phyloP scores from a whole-genome alignment of 1,140 invertebrate species.

The Chlorops oryzae region DNA sequence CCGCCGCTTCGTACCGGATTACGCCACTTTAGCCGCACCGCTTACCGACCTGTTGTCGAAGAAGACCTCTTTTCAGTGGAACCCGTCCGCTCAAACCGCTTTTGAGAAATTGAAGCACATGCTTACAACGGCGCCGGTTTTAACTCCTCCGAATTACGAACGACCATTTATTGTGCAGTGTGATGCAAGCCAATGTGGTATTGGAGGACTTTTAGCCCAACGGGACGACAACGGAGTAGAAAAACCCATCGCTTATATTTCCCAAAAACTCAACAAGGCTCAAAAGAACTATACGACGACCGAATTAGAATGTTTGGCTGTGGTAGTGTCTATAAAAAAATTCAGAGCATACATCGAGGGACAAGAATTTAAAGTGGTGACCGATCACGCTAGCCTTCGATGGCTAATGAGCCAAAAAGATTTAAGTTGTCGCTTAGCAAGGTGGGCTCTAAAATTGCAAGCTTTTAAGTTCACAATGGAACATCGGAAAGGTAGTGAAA shows the following conservation, averaged over 20 bases:
- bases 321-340: too few species aligned
- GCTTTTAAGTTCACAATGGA: too few species aligned
- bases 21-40: not conserved
- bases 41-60: not conserved
- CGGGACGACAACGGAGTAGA: constrained; percentile 1
- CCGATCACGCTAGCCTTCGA: too few species aligned
- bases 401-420: too few species aligned
- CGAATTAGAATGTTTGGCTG: constrained; percentile 11
- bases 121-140: not conserved
- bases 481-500: too few species aligned
- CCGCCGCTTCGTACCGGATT: not conserved
- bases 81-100: not conserved
- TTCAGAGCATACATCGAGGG: too few species aligned
- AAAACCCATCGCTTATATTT: constrained; percentile 5
- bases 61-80: not conserved
- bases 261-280: constrained; percentile 10
- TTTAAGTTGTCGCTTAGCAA: too few species aligned
- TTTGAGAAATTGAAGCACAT: constrained; percentile 1
- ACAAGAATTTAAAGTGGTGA: too few species aligned
- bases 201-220: constrained; percentile 6
- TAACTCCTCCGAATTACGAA: constrained; percentile 18
- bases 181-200: constrained; percentile 12
- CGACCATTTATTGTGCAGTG: constrained; percentile 13
- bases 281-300: constrained; percentile 8
- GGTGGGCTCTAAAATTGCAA: too few species aligned